These are phyloP conservation scores for Notolabrus celidotus DNA, from an alignment of 2,797 vertebrate species.

Conservation along the genomic window DNA sequence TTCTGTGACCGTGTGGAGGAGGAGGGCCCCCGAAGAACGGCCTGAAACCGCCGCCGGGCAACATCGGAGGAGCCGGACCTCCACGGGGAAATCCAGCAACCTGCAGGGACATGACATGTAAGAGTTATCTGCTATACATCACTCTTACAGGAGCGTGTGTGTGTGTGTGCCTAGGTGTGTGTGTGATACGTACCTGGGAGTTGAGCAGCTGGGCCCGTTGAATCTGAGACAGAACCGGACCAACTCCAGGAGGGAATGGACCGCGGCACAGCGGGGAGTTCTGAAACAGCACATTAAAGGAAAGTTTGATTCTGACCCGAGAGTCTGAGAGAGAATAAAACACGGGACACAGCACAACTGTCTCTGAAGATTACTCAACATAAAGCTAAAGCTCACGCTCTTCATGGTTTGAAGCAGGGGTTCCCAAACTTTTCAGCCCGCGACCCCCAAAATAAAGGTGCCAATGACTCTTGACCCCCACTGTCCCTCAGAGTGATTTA, in stretches of 20 bases:
- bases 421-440: too few relatives aligned
- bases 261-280: slow-evolving; percentile 89
- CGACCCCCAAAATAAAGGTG: too few relatives aligned
- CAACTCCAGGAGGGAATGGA: slow-evolving; percentile 89
- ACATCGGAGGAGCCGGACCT: slow-evolving; percentile 86
- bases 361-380: too few relatives aligned
- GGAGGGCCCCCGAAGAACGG: slow-evolving; percentile 90
- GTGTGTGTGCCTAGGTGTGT: background rate
- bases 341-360: too few relatives aligned
- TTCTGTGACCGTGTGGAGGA: slow-evolving; percentile 79
- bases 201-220: slow-evolving; percentile 93
- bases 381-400: too few relatives aligned
- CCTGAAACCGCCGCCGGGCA: slow-evolving; percentile 90
- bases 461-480: too few relatives aligned
- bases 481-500: too few relatives aligned
- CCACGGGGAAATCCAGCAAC: slow-evolving; percentile 86
- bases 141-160: background rate
- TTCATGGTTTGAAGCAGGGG: too few relatives aligned
- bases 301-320: too few relatives aligned
- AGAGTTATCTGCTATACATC: too few relatives aligned
- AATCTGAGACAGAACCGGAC: slow-evolving; percentile 92
- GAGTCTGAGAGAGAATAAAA: too few relatives aligned
- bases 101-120: slow-evolving; percentile 74
- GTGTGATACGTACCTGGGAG: slow-evolving; percentile 79
- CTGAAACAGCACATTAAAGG: too few relatives aligned